These are phyloP conservation scores for Coenonympha arcania DNA, from an alignment of 2,888 invertebrate genomes.

Conservation along the genomic window DNA sequence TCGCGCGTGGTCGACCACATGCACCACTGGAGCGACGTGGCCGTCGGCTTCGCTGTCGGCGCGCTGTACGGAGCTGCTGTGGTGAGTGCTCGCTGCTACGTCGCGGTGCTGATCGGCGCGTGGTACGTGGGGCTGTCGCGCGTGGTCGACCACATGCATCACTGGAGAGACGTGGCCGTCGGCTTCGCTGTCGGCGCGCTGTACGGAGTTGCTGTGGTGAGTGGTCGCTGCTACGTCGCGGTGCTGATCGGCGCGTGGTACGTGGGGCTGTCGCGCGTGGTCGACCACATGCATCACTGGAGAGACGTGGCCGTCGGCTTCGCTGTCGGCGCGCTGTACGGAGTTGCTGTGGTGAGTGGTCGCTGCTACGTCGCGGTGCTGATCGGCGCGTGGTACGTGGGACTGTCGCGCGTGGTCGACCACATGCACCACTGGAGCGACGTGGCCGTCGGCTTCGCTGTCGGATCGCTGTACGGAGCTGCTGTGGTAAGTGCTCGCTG, in stretches of 20 bases:
- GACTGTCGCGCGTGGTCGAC: conserved; percentile 85
- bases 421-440: conserved; percentile 95
- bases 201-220: conserved; percentile 70
- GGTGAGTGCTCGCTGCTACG: conserved; percentile 36
- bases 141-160: conserved; percentile 90
- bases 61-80: conserved; percentile 70
- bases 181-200: conserved; percentile 77
- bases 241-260: conserved; percentile 78
- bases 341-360: conserved; percentile 64
- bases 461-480: conserved; percentile 74
- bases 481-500: conserved; percentile 54
- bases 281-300: conserved; percentile 93
- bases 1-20: conserved; percentile 89
- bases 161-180: conserved; percentile 90
- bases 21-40: conserved; percentile 93
- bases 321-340: conserved; percentile 73
- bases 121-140: conserved; percentile 84
- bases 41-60: conserved; percentile 80
- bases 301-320: conserved; percentile 88
- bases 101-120: conserved; percentile 76
- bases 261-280: conserved; percentile 85
- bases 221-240: conserved; percentile 15
- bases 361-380: conserved; percentile 79
- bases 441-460: conserved; percentile 80
- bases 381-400: conserved; percentile 80